Evolutionary conservation across 2,113 vertebrate species (phyloP).

Genomic region (Chlorodrepanis virens): DNA sequence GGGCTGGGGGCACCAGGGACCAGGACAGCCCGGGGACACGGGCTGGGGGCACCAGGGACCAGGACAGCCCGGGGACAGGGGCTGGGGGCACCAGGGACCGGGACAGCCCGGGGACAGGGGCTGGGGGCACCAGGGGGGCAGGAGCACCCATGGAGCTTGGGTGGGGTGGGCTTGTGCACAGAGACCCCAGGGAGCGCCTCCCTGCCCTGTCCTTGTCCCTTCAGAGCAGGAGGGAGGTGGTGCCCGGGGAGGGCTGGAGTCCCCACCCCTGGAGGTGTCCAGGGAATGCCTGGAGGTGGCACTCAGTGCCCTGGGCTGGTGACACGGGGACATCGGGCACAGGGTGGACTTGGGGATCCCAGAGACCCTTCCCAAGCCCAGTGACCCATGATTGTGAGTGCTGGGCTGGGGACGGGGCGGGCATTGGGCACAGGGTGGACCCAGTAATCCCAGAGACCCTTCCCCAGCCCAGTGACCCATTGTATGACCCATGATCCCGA

Average conservation of each 20-base stretch:
- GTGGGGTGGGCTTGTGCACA: neutral
- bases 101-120: too few species aligned
- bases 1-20: slow-evolving; percentile 71
- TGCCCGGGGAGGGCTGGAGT: neutral
- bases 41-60: too few species aligned
- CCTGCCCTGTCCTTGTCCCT: neutral
- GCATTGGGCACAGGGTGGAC: too few species aligned
- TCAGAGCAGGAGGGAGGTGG: neutral
- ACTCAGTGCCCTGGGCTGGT: neutral
- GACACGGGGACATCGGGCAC: neutral
- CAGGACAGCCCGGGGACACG: accelerated
- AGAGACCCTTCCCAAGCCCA: neutral
- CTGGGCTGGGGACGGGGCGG: too few species aligned
- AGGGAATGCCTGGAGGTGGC: accelerated
- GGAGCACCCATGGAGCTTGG: accelerated
- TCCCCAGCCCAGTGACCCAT: neutral
- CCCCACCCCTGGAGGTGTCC: accelerated
- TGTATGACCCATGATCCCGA: neutral
- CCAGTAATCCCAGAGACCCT: too few species aligned
- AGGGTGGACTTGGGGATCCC: accelerated
- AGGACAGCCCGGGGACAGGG: too few species aligned
- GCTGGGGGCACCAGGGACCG: too few species aligned
- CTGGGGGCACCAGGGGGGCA: neutral
- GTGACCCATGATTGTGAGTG: neutral
- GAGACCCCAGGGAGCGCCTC: neutral